Base-by-base conservation (phyloP, 2,888 invertebrate species). In the Amiota minor region DNA sequence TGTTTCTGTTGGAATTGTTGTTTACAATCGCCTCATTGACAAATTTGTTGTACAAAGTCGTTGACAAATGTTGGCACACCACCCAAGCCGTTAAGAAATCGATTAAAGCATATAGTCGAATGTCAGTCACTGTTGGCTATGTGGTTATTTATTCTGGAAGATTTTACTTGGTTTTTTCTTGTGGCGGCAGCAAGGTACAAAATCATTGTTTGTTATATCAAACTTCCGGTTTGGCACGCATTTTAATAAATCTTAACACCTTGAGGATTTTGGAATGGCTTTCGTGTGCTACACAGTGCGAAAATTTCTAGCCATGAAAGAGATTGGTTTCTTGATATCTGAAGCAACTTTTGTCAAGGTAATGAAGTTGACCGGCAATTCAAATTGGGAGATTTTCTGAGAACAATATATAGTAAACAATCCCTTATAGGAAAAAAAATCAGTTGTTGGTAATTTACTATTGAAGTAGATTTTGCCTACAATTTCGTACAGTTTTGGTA, bases 1-100 rank as follows among this genome's bases (percentile, higher is more conserved):
- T 6, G 35, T 35, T 35, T 35, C 6, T 35, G 6, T 6, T 50
- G 18, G 10, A 20, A 18, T 56, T 45, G 70, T 71, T 53, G 72
- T 64, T 72, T 72, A 72, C 65, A 53, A 55, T 70, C 72, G 59
- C 74, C 73, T 75, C 78, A 76, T 84, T 86, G 79, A 85, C 85
- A 81, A 79, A 78, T 75, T 78, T 79, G 85, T 83, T 75, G 78
- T 74, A 86, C 83, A 67, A 77, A 77, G 75, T 78, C 78, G 84
- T 77, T 80, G 83, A 81, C 81, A 87, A 82, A 84, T 77, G 77
- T 78, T 75, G 70, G 71, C 75, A 78, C 59, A 20, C 88, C 87
- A 87, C 88, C 87, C 88, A 88, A 82, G 78, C 82, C 86, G 88
- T 85, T 82, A 73, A 80, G 76, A 83, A 86, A 86, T 86, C 81